phyloP scores from a whole-genome alignment of 1,140 invertebrate genomes.

The Bombus picipes region DNA sequence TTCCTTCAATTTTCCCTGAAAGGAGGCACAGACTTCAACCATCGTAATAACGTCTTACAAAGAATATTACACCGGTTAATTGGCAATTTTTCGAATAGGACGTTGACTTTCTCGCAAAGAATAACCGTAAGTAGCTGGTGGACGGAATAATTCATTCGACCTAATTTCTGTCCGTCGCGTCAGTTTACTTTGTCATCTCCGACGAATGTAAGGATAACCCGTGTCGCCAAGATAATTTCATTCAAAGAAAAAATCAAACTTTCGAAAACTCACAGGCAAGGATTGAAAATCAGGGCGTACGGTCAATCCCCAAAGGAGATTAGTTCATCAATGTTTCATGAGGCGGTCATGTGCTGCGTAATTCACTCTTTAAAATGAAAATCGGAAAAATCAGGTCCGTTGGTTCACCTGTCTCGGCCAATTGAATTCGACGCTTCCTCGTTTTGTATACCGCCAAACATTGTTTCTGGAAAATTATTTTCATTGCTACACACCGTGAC shows the following conservation, averaged over 20 bases:
- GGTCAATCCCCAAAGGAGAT: conserved; percentile 50
- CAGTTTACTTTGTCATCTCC: neutral
- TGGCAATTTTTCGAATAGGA: neutral
- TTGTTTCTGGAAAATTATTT: neutral
- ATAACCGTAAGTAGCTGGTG: neutral
- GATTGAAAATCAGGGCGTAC: conserved; percentile 57
- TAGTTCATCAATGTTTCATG: conserved; percentile 69
- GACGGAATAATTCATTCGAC: conserved; percentile 8
- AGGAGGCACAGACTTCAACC: neutral
- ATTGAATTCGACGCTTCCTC: neutral
- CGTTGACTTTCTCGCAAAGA: neutral
- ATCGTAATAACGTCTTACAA: no score
- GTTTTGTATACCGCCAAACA: neutral
- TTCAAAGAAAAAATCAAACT: neutral
- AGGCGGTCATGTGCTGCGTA: conserved; percentile 48
- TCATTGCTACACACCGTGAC: no score
- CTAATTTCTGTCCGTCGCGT: neutral
- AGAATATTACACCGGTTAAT: neutral
- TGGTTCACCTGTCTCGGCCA: neutral
- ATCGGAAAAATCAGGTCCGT: conserved; percentile 38
- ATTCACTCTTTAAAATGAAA: conserved; percentile 65
- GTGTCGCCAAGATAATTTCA: neutral
- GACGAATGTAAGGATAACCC: neutral
- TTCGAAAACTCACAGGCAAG: conserved; percentile 7
- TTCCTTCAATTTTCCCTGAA: neutral